Percentiles rank a stretch among this genome's conserved stretches.
phyloP scores from a whole-genome alignment of 1,140 invertebrate genomes.

The Zaprionus nigranus region DNA sequence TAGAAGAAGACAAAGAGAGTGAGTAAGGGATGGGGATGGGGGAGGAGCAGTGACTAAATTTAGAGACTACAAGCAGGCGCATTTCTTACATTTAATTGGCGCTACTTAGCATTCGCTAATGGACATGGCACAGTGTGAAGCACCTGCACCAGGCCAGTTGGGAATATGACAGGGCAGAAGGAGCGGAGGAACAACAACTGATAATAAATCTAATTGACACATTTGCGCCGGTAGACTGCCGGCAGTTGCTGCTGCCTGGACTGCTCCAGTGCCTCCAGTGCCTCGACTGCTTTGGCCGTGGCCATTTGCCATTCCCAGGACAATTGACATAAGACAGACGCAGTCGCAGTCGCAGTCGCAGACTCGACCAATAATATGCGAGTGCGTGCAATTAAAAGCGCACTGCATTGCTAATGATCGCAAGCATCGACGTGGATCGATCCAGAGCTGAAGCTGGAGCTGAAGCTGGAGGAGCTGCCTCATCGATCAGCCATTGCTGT shows the following conservation, averaged over 20 bases:
- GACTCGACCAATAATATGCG: conserved; percentile 52
- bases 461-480: neutral
- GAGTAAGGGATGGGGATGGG: neutral
- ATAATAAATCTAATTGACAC: conserved; percentile 84
- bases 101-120: conserved; percentile 81
- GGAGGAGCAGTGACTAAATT: conserved; percentile 15
- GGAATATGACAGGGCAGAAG: conserved; percentile 28
- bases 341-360: too few relatives aligned
- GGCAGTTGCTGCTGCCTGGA: neutral
- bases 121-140: conserved; percentile 75
- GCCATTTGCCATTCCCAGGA: conserved; percentile 28
- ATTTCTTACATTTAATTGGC: conserved; percentile 81
- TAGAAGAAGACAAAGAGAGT: neutral
- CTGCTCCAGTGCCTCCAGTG: too few relatives aligned
- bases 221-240: conserved; percentile 72
- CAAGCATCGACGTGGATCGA: neutral
- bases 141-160: conserved; percentile 53
- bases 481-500: conserved; percentile 52
- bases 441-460: neutral
- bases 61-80: conserved; percentile 38
- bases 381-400: conserved; percentile 74
- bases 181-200: conserved; percentile 54
- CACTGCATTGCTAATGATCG: conserved; percentile 72
- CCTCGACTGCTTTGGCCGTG: neutral
- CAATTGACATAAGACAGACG: conserved; percentile 53